Base-by-base conservation (phyloP, 2,113 vertebrate genomes). In the Dicaeum eximium region DNA sequence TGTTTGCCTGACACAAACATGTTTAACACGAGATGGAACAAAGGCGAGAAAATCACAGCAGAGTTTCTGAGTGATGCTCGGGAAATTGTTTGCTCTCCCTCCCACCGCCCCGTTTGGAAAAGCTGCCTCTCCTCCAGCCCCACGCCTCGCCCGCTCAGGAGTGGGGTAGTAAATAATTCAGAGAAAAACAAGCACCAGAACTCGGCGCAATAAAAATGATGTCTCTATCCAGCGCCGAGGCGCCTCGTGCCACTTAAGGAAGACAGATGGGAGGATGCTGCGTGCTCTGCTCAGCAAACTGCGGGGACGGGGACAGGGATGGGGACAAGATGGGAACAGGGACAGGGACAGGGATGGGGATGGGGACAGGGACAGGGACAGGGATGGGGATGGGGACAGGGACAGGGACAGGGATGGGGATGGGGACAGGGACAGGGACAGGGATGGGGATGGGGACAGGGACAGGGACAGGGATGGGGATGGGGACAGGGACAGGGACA, bases 211-310 rank as follows among this genome's bases (percentile, higher is more conserved):
- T 97, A 95, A 98, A 97, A 97, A 93, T 97, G 98, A 98, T 97
- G 97, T 98, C 98, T 98, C 97, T 47, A 96, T 98, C 94, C 77
- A 53, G 92, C 56, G 67, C 80, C 95, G 85, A 93, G 92, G 86
- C 47, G 37, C 80, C 80, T 74, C 70, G 92, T 70, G 78, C 90
- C 94, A 96, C 97, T 97, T 98, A 97, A 98, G 97, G 92, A 92
- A 98, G 98, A 99, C 97, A 91, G 97, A 98, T 98, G 98, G 98
- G 96, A 83, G 67, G 69, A 5, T 27, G 71, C 24, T 28, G 13
- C 25, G 22, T 12, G 71, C 56, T 31, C 42, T 60, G 72, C 73
- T 50, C 57, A 16, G 73, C 45, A 50, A 61, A 50, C 97, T 87
- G 97, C 97, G 9, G 97, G 95, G 97, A 94, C 95, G 21, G 64